Conservation (phyloP, 2,797 vertebrate genomes). For the Epinephelus malabaricus region DNA sequence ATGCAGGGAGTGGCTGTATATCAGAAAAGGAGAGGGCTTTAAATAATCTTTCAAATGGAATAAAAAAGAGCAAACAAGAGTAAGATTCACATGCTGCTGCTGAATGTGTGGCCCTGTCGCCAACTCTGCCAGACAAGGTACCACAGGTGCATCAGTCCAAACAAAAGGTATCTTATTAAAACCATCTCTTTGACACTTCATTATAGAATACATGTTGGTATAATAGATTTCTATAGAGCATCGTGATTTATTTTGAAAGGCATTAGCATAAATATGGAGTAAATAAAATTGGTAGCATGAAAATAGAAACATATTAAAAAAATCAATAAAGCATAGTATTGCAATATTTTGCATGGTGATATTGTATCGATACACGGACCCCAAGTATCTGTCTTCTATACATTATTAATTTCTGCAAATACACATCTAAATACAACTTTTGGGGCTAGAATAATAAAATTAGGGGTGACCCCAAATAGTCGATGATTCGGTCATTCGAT, state of each 20-base stretch:
- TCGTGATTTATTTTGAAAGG: background rate
- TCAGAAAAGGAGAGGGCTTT: background rate
- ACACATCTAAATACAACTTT: too few species aligned
- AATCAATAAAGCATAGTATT: too few species aligned
- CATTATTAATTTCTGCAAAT: too few species aligned
- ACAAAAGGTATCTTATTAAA: too few species aligned
- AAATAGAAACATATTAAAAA: background rate
- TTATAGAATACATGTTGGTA: background rate
- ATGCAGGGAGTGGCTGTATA: background rate
- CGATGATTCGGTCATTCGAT: too few species aligned
- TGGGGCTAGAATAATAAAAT: too few species aligned
- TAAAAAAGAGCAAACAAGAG: background rate
- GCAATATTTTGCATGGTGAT: too few species aligned
- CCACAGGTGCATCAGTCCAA: background rate
- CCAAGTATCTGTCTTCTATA: too few species aligned
- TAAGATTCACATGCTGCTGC: background rate
- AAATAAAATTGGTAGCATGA: background rate
- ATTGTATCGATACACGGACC: too few species aligned
- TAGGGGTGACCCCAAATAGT: too few species aligned
- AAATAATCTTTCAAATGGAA: conserved; percentile 7
- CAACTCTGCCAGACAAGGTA: background rate
- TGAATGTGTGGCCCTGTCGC: background rate
- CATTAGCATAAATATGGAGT: too few species aligned
- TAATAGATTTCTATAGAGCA: background rate
- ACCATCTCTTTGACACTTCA: background rate